Conservation (phyloP, 2,888 invertebrate species). For the Clitarchus hookeri region DNA sequence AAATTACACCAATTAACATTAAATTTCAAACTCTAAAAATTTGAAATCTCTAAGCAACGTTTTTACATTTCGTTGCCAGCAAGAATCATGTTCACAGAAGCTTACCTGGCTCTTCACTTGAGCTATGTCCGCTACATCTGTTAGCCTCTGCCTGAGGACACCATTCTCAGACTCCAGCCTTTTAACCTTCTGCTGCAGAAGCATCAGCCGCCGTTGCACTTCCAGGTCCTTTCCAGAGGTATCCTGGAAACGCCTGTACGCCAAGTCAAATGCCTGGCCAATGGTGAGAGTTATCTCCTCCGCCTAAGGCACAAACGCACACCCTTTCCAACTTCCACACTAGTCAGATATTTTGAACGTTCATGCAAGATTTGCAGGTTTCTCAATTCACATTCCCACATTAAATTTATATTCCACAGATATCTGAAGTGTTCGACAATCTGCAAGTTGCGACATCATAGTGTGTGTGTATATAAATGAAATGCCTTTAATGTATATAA, state of each 20-base stretch:
- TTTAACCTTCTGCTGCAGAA: conserved; percentile 85
- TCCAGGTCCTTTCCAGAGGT: conserved; percentile 89
- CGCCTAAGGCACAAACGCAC: conserved; percentile 58
- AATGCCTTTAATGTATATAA: too few relatives aligned
- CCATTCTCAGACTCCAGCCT: conserved; percentile 85
- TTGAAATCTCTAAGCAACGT: too few relatives aligned
- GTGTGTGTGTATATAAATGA: too few relatives aligned
- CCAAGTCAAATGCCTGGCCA: conserved; percentile 97
- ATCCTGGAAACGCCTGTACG: conserved; percentile 90
- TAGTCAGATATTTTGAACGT: too few relatives aligned
- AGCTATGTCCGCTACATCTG: conserved; percentile 68
- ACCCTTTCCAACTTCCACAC: too few relatives aligned
- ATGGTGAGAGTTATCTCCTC: conserved; percentile 98
- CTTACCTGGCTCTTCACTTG: conserved; percentile 58
- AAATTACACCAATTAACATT: too few relatives aligned
- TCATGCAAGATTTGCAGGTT: too few relatives aligned
- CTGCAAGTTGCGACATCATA: too few relatives aligned
- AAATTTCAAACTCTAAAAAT: too few relatives aligned
- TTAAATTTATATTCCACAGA: too few relatives aligned
- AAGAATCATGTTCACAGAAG: background rate
- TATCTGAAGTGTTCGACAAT: too few relatives aligned
- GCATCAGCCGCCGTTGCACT: conserved; percentile 74
- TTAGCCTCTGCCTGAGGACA: conserved; percentile 78
- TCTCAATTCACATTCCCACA: too few relatives aligned
- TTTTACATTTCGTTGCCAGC: background rate